phyloP scores from a whole-genome alignment of 2,113 vertebrate genomes.

The Montifringilla adamsi region DNA sequence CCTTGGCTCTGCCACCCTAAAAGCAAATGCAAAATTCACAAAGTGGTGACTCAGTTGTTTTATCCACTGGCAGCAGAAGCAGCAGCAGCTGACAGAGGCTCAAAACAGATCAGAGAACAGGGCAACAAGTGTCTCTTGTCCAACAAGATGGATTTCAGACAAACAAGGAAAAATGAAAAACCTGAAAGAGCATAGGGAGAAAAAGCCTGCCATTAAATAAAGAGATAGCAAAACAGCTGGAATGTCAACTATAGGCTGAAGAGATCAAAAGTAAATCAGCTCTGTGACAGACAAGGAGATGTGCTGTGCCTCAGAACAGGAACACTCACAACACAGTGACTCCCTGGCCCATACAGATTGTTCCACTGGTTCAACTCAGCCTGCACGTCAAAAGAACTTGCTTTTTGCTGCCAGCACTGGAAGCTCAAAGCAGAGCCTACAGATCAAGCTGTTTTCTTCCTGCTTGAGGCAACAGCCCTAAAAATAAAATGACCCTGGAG shows the following conservation, averaged over 20 bases:
- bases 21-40: conserved; percentile 66
- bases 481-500: conserved; percentile 56
- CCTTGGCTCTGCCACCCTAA: conserved; percentile 67
- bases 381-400: neutral
- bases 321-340: neutral
- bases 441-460: conserved; percentile 49
- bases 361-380: conserved; percentile 18
- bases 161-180: conserved; percentile 65
- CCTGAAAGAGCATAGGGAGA: conserved; percentile 32
- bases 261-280: neutral
- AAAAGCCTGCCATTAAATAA: conserved; percentile 32
- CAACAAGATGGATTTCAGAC: conserved; percentile 75
- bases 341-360: neutral
- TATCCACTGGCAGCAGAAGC: conserved; percentile 65
- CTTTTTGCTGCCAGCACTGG: conserved; percentile 1
- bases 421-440: conserved; percentile 31
- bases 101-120: conserved; percentile 72
- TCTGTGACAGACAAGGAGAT: neutral
- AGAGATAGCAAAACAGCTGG: conserved; percentile 23
- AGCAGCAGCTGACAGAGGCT: conserved; percentile 65
- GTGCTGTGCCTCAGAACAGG: neutral
- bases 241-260: neutral
- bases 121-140: conserved; percentile 79
- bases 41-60: conserved; percentile 73
- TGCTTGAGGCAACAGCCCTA: conserved; percentile 46